Conservation (phyloP, 2,113 vertebrate genomes). For the Lonchura striata region DNA sequence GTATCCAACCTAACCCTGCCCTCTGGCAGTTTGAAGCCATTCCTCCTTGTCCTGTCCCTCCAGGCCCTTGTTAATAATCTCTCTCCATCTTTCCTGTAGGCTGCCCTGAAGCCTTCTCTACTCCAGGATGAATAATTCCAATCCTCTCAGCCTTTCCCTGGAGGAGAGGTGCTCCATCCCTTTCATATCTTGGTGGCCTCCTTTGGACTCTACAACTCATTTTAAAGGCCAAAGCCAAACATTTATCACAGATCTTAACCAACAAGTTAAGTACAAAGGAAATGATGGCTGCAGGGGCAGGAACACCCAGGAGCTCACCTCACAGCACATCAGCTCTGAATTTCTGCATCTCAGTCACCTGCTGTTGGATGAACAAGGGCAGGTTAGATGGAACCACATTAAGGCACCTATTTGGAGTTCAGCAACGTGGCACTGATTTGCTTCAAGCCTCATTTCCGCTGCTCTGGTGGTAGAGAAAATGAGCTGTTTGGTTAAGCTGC, state of each 20-base stretch:
- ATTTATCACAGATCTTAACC: neutral
- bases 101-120: neutral
- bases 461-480: neutral
- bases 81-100: neutral
- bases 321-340: neutral
- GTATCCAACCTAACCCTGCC: neutral
- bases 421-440: conserved; percentile 52
- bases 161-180: neutral
- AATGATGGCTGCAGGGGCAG: neutral
- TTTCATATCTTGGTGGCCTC: neutral
- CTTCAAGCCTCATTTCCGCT: conserved; percentile 30
- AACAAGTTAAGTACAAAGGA: neutral
- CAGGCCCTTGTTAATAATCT: neutral
- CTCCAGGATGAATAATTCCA: neutral
- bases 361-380: conserved; percentile 2
- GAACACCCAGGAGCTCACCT: neutral
- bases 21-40: neutral
- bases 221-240: neutral
- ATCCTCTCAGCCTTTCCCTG: neutral
- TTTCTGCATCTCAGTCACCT: neutral
- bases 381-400: neutral
- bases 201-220: neutral
- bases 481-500: conserved; percentile 40
- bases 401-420: neutral
- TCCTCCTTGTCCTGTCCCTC: neutral